Percentiles rank a stretch among this genome's conserved stretches.
Evolutionary conservation across 2,888 invertebrate species (phyloP).

Genomic region (Auanema sp.): DNA sequence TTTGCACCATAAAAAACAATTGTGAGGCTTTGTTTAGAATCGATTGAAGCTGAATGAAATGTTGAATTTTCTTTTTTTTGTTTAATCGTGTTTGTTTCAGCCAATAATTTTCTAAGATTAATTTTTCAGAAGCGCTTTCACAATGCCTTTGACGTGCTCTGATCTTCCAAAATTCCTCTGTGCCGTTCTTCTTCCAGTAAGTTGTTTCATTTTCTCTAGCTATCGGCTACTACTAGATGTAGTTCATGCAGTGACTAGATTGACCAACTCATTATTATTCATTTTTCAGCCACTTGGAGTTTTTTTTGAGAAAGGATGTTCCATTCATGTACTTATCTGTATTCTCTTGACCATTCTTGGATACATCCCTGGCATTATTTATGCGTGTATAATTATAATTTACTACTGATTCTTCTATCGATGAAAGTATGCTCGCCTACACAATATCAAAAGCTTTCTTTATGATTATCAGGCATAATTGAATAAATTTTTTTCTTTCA

Average conservation of each 20-base stretch:
- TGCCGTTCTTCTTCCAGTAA: constrained; percentile 21
- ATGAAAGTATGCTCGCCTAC: too few relatives aligned
- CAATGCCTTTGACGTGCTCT: constrained; percentile 19
- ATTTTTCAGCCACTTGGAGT: constrained; percentile 49
- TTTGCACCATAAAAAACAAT: too few relatives aligned
- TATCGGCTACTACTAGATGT: background rate
- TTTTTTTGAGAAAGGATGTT: constrained; percentile 49
- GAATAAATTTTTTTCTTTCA: too few relatives aligned
- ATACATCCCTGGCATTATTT: constrained; percentile 52
- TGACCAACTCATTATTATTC: background rate
- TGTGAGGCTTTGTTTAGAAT: too few relatives aligned
- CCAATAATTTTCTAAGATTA: background rate
- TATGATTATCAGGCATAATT: too few relatives aligned
- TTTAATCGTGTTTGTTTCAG: too few relatives aligned
- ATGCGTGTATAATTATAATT: constrained; percentile 45
- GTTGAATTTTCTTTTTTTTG: too few relatives aligned
- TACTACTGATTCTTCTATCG: too few relatives aligned
- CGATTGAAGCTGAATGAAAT: too few relatives aligned
- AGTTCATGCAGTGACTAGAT: background rate
- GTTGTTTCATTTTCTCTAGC: constrained; percentile 2
- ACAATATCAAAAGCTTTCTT: too few relatives aligned
- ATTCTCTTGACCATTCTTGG: constrained; percentile 51
- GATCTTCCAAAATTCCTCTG: constrained; percentile 18
- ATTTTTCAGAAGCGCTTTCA: background rate
- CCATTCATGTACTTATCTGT: constrained; percentile 45